Percentiles rank a stretch among this genome's conserved stretches.
These are phyloP conservation scores for Hyppa rectilinea DNA, from an alignment of 2,888 invertebrate genomes.

Conservation along the genomic window DNA sequence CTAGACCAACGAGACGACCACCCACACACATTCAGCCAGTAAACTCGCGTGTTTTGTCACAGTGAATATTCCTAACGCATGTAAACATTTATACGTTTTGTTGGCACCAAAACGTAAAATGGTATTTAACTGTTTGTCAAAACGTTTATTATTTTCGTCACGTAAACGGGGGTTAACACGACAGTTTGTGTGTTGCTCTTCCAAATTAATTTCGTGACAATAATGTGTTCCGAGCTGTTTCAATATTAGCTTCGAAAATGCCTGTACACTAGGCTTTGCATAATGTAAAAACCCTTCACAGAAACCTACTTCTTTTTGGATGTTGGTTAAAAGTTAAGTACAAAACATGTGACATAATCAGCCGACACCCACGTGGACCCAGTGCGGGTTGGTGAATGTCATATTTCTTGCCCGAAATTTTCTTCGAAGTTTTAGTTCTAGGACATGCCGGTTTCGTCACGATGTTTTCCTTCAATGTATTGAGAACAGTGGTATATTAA, in stretches of 20 bases:
- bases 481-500: no score
- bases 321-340: background rate
- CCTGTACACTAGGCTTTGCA: background rate
- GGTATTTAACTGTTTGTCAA: constrained; percentile 36
- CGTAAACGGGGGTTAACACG: constrained; percentile 23
- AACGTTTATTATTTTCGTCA: constrained; percentile 37
- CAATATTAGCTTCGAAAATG: background rate
- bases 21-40: no score
- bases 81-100: constrained; percentile 23
- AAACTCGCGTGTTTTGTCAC: background rate
- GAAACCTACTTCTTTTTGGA: no score
- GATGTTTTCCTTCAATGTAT: no score
- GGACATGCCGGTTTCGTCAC: no score
- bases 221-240: constrained; percentile 14
- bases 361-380: no score
- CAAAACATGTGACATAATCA: no score
- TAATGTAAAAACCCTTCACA: no score
- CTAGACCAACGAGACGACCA: no score
- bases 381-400: no score
- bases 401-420: no score
- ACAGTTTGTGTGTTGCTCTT: constrained; percentile 23
- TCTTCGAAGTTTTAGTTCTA: no score
- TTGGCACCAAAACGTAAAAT: constrained; percentile 27
- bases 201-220: constrained; percentile 52
- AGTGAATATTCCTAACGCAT: constrained; percentile 5